A percentile compares a stretch with the other conserved stretches of the same genome.
phyloP scores from a whole-genome alignment of 1,140 invertebrate species.

The Zaprionus nigranus region DNA sequence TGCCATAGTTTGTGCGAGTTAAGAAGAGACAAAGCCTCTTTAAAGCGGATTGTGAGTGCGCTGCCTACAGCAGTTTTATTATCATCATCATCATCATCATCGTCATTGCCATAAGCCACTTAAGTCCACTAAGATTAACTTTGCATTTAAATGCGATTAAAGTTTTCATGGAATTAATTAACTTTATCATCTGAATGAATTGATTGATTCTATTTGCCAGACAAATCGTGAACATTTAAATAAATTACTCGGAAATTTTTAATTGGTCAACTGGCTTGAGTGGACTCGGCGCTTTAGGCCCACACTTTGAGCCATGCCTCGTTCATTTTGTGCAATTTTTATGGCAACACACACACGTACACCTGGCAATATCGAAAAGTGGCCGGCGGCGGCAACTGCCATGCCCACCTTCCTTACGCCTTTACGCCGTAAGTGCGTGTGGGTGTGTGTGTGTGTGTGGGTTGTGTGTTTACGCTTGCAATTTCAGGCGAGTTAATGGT shows the following conservation, averaged over 20 bases:
- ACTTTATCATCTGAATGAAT: neutral
- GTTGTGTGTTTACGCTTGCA: constrained; percentile 55
- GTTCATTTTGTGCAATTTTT: constrained; percentile 12
- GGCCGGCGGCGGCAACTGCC: neutral
- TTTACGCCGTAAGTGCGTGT: neutral
- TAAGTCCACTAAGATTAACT: neutral
- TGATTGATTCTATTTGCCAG: constrained; percentile 3
- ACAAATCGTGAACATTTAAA: constrained; percentile 12
- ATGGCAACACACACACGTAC: neutral
- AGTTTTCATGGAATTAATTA: neutral
- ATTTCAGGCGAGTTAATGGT: constrained; percentile 68
- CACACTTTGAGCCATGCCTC: neutral
- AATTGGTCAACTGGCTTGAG: constrained; percentile 5
- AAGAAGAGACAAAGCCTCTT: too few relatives aligned
- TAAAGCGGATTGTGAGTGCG: neutral
- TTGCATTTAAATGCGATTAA: constrained; percentile 2
- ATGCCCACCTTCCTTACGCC: neutral
- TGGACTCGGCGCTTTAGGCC: neutral
- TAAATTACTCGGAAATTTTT: constrained; percentile 28
- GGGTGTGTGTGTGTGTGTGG: neutral
- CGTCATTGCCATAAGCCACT: neutral
- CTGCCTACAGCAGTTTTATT: neutral
- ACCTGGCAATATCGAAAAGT: neutral
- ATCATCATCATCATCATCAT: neutral
- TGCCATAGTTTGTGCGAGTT: too few relatives aligned